phyloP scores from a whole-genome alignment of 1,140 invertebrate genomes.

The Gryon sp. region DNA sequence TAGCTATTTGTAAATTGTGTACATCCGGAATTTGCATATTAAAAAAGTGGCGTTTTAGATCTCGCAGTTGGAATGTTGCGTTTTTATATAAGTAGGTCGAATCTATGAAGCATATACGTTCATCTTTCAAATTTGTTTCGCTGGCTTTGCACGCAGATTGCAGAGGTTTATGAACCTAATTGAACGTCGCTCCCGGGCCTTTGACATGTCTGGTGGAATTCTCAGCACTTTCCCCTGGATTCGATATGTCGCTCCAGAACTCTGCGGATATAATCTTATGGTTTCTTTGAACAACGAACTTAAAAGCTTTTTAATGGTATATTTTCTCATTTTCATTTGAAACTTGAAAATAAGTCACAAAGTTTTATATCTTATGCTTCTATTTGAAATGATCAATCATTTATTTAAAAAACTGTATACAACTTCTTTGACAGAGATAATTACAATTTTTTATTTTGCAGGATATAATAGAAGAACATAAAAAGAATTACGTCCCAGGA shows the following conservation, averaged over 20 bases:
- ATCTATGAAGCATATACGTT: slow-evolving; percentile 3
- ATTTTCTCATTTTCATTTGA: no score
- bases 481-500: slow-evolving; percentile 77
- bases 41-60: not conserved
- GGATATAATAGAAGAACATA: slow-evolving; percentile 83
- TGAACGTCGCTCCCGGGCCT: slow-evolving; percentile 82
- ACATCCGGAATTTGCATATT: not conserved
- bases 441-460: slow-evolving; percentile 60
- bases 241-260: slow-evolving; percentile 83
- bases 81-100: slow-evolving; percentile 3
- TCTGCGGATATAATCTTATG: slow-evolving; percentile 85
- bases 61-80: not conserved
- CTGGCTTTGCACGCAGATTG: slow-evolving; percentile 70
- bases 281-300: slow-evolving; percentile 82
- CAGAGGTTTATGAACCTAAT: slow-evolving; percentile 83
- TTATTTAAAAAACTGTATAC: no score
- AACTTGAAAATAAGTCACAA: no score
- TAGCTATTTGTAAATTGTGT: not conserved
- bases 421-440: no score
- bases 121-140: slow-evolving; percentile 10
- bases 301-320: slow-evolving; percentile 80
- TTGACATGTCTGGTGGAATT: slow-evolving; percentile 85
- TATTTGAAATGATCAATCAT: no score
- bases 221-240: slow-evolving; percentile 86
- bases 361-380: no score